Percentiles rank a stretch among this genome's conserved stretches.
Evolutionary conservation across 2,888 invertebrate genomes (phyloP).

Genomic region (Rhorus exstirpatorius): DNA sequence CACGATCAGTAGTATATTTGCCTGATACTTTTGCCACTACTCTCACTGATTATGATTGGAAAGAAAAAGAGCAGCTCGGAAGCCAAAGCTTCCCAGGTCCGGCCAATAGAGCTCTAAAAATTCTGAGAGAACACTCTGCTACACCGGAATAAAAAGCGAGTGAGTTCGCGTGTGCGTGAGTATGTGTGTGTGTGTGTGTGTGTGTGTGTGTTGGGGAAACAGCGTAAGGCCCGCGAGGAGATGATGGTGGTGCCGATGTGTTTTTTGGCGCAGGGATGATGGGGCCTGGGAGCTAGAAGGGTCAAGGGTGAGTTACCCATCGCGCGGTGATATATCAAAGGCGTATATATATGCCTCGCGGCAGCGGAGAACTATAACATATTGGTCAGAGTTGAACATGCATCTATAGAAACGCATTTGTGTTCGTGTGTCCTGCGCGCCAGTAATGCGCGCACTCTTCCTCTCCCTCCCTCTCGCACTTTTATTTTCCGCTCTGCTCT

Average conservation of each 20-base stretch:
- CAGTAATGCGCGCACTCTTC: conserved; percentile 20
- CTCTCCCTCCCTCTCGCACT: conserved; percentile 22
- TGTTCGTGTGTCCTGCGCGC: background rate
- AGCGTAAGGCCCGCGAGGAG: conserved; percentile 32
- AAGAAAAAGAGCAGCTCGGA: conserved; percentile 10
- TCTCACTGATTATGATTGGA: background rate
- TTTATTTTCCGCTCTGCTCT: conserved; percentile 55
- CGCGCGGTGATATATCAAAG: conserved; percentile 80
- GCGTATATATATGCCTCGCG: conserved; percentile 54
- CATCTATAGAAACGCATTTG: conserved; percentile 16
- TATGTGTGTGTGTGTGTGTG: conserved; percentile 4
- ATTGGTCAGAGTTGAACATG: conserved; percentile 73
- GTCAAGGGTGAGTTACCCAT: conserved; percentile 30
- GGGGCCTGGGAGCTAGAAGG: conserved; percentile 21
- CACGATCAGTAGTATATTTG: conserved; percentile 26
- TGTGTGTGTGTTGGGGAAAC: conserved; percentile 17
- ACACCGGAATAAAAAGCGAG: conserved; percentile 41
- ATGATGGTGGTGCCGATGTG: conserved; percentile 32
- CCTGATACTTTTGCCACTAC: background rate
- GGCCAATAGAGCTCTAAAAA: conserved; percentile 32
- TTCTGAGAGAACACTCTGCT: conserved; percentile 5
- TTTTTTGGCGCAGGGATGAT: conserved; percentile 37
- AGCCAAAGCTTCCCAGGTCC: conserved; percentile 16
- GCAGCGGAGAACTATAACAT: conserved; percentile 70
- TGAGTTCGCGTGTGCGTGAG: conserved; percentile 1